These are phyloP conservation scores for Caenorhabditis elegans DNA, from an alignment of 1,140 invertebrate genomes.

Conservation along the genomic window DNA sequence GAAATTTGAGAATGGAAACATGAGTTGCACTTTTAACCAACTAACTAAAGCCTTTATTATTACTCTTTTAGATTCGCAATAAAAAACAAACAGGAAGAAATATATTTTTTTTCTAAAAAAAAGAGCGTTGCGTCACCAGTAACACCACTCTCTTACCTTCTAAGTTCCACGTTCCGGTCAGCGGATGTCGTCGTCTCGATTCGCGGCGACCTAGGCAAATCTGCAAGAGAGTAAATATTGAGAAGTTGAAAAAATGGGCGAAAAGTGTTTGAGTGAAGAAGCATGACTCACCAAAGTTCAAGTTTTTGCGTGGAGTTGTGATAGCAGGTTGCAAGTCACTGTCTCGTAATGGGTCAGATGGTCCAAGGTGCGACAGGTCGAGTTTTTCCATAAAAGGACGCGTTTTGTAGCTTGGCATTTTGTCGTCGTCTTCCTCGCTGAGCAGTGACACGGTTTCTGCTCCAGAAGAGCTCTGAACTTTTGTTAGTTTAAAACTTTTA, in stretches of 20 bases:
- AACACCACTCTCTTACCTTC: background rate
- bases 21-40: too few species aligned
- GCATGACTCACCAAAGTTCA: constrained; percentile 24
- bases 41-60: too few species aligned
- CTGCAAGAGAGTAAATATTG: constrained; percentile 24
- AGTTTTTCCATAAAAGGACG: background rate
- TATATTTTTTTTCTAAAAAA: background rate
- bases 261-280: background rate
- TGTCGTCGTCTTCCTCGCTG: background rate
- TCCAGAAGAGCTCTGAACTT: background rate
- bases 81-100: background rate
- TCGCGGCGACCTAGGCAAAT: constrained; percentile 21
- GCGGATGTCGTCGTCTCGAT: constrained; percentile 27
- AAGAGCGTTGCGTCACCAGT: background rate
- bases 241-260: background rate
- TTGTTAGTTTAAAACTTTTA: too few species aligned
- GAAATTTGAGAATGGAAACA: constrained; percentile 14
- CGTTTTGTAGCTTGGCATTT: background rate
- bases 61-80: too few species aligned
- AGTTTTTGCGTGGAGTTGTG: background rate
- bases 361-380: background rate
- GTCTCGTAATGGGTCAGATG: background rate
- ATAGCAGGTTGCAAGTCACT: background rate
- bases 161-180: constrained; percentile 26
- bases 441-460: background rate